Base-by-base conservation (phyloP, 2,888 invertebrate genomes). In the Adelognathus sp. region DNA sequence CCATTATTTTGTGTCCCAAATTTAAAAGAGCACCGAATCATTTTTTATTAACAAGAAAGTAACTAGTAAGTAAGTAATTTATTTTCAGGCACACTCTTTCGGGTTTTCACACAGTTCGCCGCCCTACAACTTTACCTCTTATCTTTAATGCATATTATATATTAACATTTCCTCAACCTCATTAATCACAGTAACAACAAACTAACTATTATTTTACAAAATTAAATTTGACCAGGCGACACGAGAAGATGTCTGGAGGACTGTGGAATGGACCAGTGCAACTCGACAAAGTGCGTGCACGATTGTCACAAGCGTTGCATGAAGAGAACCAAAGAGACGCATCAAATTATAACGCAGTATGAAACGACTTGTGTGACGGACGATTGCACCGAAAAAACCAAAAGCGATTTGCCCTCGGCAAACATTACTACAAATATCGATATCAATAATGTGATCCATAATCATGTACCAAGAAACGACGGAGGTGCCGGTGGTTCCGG, bases 371-470 rank as follows among this genome's bases (percentile, higher is more conserved):
- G 90, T 21, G 67, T 63, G 0, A 73, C 81, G 2, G 78, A 69
- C 21, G 76, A 83, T 16, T 86, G 86, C 46, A 63, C 63, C 2
- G 72, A 81, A 24, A 64, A 66, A 6, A 7, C 18, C 1, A 72
- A 56, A 4, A 9, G 33, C 0, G 41, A 54, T 3, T 29, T 60
- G 11, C 61, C 76, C 1, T 73, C 79, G 3, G 79, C 83, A 0
- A 89, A 90, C 27, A 83, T 90, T 46, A 88, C 88, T 0, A 89
- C 88, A 0, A 88, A 85, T 31, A 85, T 91, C 27, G 86, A 86
- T 52, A 83, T 88, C 14, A 82, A 82, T 33, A 83, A 84, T 58
- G 85, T 84, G 21, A 76, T 86, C 7, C 74, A 83, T 27, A 83
- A 81, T 80, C 77, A 82, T 27, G 75, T 81, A 46, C 56, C 79